Percentiles rank a stretch among this genome's conserved stretches.
These are phyloP conservation scores for Tragopan temminckii DNA, from an alignment of 2,797 vertebrate species.

Conservation along the genomic window DNA sequence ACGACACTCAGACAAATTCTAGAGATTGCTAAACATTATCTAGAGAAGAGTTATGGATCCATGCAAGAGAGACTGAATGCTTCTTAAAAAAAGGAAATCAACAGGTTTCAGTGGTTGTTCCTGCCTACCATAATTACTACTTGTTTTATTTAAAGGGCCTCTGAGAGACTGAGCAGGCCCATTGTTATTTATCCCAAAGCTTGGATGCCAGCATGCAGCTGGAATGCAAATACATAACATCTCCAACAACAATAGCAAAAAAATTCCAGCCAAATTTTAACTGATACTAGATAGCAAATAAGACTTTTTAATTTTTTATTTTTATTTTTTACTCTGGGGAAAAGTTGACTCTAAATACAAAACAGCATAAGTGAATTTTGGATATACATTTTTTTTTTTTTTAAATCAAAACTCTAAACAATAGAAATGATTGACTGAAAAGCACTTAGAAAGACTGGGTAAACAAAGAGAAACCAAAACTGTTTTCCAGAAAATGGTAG, in stretches of 20 bases:
- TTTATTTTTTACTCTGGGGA: background rate
- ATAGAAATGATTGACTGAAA: background rate
- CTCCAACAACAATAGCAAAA: no score
- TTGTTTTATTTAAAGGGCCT: no score
- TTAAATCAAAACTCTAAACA: constrained; percentile 12
- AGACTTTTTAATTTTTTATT: background rate
- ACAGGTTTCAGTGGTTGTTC: background rate
- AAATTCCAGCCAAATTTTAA: constrained; percentile 22
- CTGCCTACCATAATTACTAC: background rate
- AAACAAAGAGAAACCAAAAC: background rate
- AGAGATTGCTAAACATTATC: background rate
- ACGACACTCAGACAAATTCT: background rate
- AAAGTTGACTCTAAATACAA: constrained; percentile 33
- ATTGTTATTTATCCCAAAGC: no score
- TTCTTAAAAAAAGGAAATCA: background rate
- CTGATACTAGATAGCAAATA: constrained; percentile 14
- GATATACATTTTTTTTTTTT: background rate
- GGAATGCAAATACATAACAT: no score
- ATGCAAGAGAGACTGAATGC: background rate
- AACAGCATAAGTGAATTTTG: constrained; percentile 12
- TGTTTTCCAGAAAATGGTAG: background rate
- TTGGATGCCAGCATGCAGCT: no score
- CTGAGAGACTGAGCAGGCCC: no score
- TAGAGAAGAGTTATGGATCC: background rate
- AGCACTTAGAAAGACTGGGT: background rate